Evolutionary conservation across 2,888 invertebrate species (phyloP).

Genomic region (Hylaea fasciaria): DNA sequence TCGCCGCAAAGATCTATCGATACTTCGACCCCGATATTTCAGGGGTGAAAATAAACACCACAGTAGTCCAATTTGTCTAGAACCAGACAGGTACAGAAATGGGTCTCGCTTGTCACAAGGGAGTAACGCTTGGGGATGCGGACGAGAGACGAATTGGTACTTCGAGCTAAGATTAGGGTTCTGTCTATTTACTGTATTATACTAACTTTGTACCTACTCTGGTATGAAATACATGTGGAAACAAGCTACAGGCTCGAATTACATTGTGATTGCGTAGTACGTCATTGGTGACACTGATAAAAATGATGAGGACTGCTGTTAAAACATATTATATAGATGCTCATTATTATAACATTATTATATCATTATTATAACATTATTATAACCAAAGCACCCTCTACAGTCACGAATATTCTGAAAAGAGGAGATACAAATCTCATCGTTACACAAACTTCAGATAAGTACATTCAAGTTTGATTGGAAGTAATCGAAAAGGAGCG

Average conservation of each 20-base stretch:
- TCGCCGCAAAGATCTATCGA: not conserved
- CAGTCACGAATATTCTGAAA: not conserved
- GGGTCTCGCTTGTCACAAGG: slow-evolving; percentile 11
- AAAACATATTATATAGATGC: not conserved
- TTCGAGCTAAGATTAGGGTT: slow-evolving; percentile 5
- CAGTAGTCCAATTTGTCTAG: slow-evolving; percentile 28
- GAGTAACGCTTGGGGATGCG: slow-evolving; percentile 21
- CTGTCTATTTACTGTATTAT: too few species aligned
- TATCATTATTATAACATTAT: too few species aligned
- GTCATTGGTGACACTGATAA: slow-evolving; percentile 1
- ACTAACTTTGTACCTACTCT: not conserved
- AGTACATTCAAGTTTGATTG: slow-evolving; percentile 1
- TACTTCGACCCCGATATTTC: not conserved
- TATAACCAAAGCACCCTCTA: not conserved
- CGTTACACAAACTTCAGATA: not conserved
- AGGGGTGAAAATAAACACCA: slow-evolving; percentile 8
- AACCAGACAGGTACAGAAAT: slow-evolving; percentile 25
- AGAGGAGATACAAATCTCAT: not conserved
- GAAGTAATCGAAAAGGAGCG: not conserved
- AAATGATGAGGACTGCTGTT: not conserved
- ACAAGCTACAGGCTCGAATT: slow-evolving; percentile 10
- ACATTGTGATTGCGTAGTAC: slow-evolving; percentile 4
- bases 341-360: too few species aligned
- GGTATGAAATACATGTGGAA: not conserved
- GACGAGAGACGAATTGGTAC: slow-evolving; percentile 16